A percentile compares a stretch with the other conserved stretches of the same genome.
Conservation (phyloP, 1,140 invertebrate species). For the Triops cancriformis region DNA sequence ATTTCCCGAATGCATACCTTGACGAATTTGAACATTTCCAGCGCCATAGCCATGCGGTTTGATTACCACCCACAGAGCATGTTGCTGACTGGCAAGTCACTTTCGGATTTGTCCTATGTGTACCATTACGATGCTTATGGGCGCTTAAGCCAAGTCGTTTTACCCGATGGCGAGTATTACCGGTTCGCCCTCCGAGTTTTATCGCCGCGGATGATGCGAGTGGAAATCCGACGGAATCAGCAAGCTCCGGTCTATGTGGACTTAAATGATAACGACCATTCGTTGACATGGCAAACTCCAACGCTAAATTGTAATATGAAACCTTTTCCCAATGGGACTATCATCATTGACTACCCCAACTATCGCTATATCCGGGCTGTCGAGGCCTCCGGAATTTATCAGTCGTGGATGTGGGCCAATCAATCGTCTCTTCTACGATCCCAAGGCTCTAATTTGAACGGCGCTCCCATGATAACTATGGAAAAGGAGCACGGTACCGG, state of each 20-base stretch:
- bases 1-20: slow-evolving; percentile 16
- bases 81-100: slow-evolving; percentile 63
- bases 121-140: slow-evolving; percentile 83
- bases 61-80: slow-evolving; percentile 76
- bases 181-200: slow-evolving; percentile 55
- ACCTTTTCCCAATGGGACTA: not conserved
- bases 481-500: not conserved
- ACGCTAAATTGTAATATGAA: slow-evolving; percentile 55
- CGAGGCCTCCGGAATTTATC: not conserved
- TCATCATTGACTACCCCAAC: not conserved
- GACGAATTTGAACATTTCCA: slow-evolving; percentile 19
- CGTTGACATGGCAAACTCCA: slow-evolving; percentile 81
- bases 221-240: slow-evolving; percentile 53
- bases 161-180: slow-evolving; percentile 82
- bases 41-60: slow-evolving; percentile 37
- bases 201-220: slow-evolving; percentile 3
- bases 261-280: slow-evolving; percentile 81
- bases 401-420: not conserved
- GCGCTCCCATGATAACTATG: not conserved
- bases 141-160: slow-evolving; percentile 67
- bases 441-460: slow-evolving; percentile 10
- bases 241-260: slow-evolving; percentile 75
- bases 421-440: not conserved
- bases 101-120: slow-evolving; percentile 55
- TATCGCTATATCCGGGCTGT: slow-evolving; percentile 3